These are phyloP conservation scores for Ephestia elutella DNA, from an alignment of 1,140 invertebrate genomes.

Conservation along the genomic window DNA sequence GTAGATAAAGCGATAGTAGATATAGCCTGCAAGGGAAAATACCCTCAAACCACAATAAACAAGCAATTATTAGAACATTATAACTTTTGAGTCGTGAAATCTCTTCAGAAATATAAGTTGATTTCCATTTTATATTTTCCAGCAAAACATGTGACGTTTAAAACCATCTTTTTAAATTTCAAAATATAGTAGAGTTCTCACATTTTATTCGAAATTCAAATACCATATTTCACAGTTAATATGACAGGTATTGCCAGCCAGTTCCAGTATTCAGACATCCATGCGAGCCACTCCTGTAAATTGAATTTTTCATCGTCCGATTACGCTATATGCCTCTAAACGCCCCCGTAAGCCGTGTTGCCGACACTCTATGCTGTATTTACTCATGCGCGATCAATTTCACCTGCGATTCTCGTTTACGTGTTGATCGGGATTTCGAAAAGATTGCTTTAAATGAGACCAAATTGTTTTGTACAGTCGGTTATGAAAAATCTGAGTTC, in stretches of 20 bases:
- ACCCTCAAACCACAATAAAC: too few species aligned
- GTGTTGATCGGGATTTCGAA: too few species aligned
- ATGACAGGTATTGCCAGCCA: background rate
- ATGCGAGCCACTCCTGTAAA: constrained; percentile 19
- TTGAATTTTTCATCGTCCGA: constrained; percentile 28
- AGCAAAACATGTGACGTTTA: too few species aligned
- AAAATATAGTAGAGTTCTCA: background rate
- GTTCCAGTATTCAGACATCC: background rate
- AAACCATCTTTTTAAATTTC: background rate
- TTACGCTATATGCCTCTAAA: constrained; percentile 14
- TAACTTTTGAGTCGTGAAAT: too few species aligned
- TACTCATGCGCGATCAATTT: background rate
- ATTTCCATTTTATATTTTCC: too few species aligned
- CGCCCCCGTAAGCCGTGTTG: background rate
- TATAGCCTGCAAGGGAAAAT: too few species aligned
- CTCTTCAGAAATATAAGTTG: too few species aligned
- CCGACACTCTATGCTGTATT: background rate
- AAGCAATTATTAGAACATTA: too few species aligned
- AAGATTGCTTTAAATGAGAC: too few species aligned
- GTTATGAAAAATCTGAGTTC: too few species aligned
- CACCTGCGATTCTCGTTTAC: background rate
- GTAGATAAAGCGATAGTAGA: too few species aligned
- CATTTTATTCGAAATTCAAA: background rate
- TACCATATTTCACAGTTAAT: background rate
- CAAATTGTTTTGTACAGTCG: too few species aligned